Base-by-base conservation (phyloP, 2,888 invertebrate species). In the Limnephilus lunatus region DNA sequence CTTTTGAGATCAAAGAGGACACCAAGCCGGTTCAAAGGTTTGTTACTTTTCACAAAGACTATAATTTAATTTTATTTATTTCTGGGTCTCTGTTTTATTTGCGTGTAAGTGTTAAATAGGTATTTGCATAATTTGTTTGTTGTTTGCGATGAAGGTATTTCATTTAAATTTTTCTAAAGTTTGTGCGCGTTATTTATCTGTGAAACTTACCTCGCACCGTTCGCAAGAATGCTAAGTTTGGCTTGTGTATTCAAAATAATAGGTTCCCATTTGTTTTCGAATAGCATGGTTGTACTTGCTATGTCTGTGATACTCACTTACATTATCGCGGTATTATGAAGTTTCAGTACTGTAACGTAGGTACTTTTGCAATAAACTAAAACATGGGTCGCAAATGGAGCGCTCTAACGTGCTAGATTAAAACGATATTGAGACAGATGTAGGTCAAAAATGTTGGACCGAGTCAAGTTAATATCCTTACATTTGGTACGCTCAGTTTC, bases 401-500 rank as follows among this genome's bases (percentile, higher is more conserved):
- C 68, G 68, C 68, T 68, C 25, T 68, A 68, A 68, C 68, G 7
- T 68, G 68, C 68, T 5, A 68, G 68, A 68, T 68, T 68, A 68
- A 68, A 68, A 68, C 68, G 68, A 68, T 68, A 68, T 68, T 68
- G 68, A 68, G 68, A 68, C n/a, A 68, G n/a, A 68, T 68, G 68
- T 68, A n/a, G 68, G 68, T 68, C 68, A 25, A n/a, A 68, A 68
- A 68, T 68, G 68, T 68, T 25, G 68, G 25, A 68, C 68, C 68
- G 68, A 68, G 68, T 68, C 25, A 25, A 68, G 68, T 68, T 68
- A 68, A 68, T 68, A 68, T 68, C 68, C 68, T 68, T 68, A 68
- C 68, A 68, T 68, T 68, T 68, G 25, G 68, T 68, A 25, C 25
- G 68, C 68, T 68, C 25, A n/a, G n/a, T 68, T 68, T 68, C 68